Evolutionary conservation across 2,888 invertebrate genomes (phyloP).

Genomic region (Drosophila falleni): DNA sequence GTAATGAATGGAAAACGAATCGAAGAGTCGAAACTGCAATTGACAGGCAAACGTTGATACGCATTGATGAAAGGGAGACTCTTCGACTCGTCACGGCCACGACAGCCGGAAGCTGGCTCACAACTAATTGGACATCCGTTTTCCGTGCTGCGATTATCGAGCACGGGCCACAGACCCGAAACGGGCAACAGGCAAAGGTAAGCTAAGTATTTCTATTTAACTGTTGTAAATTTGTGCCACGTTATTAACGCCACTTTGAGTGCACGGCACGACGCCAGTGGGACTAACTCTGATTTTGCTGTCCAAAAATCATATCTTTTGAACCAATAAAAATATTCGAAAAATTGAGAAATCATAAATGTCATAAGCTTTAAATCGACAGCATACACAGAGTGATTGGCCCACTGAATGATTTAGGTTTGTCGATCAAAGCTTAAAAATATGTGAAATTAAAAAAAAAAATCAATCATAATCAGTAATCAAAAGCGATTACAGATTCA

Average conservation of each 20-base stretch:
- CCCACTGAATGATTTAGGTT: too few relatives aligned
- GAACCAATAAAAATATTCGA: too few relatives aligned
- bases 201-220: conserved; percentile 62
- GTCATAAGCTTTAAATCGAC: too few relatives aligned
- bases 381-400: too few relatives aligned
- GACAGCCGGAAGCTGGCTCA: conserved; percentile 78
- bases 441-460: too few relatives aligned
- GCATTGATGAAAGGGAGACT: conserved; percentile 59
- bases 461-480: too few relatives aligned
- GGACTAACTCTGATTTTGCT: too few relatives aligned
- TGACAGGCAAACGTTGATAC: conserved; percentile 73
- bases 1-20: conserved; percentile 57
- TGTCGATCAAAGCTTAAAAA: too few relatives aligned
- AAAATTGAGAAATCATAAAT: too few relatives aligned
- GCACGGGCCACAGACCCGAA: conserved; percentile 15
- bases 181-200: conserved; percentile 50
- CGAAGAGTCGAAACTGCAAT: conserved; percentile 62
- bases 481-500: too few relatives aligned
- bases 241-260: conserved; percentile 82
- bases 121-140: conserved; percentile 84
- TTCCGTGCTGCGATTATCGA: conserved; percentile 79
- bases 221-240: conserved; percentile 74
- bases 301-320: too few relatives aligned
- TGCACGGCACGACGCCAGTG: conserved; percentile 45
- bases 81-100: conserved; percentile 23